phyloP scores from a whole-genome alignment of 2,797 vertebrate species.

The Rhinoraja longicauda region DNA sequence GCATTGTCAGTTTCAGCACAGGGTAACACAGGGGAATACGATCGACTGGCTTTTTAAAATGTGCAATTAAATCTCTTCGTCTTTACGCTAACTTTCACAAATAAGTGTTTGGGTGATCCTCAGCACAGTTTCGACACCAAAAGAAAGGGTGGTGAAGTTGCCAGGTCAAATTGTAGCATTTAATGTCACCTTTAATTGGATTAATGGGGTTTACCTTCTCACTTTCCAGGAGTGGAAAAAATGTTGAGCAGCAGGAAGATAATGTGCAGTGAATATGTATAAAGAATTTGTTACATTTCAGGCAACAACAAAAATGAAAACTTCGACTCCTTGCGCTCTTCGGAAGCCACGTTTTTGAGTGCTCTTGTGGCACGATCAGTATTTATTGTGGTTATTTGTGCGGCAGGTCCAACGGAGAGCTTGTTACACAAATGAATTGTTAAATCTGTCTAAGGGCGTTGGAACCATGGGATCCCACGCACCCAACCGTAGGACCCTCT shows the following conservation, averaged over 20 bases:
- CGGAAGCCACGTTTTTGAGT: background rate
- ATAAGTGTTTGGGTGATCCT: too few relatives aligned
- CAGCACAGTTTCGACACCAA: too few relatives aligned
- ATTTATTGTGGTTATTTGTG: background rate
- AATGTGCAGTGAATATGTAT: background rate
- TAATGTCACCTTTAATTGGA: background rate
- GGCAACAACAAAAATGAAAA: background rate
- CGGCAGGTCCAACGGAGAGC: background rate
- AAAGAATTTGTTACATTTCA: background rate
- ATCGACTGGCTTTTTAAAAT: too few relatives aligned
- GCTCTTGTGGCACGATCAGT: too few relatives aligned
- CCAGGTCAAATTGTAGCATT: background rate
- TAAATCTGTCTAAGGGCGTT: background rate
- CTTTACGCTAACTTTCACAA: too few relatives aligned
- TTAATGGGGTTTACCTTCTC: background rate
- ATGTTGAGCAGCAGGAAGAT: background rate
- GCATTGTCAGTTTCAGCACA: too few relatives aligned
- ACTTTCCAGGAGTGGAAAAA: background rate
- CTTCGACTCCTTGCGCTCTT: background rate
- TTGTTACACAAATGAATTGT: background rate
- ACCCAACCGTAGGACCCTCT: background rate
- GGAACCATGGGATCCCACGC: background rate
- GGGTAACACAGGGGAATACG: too few relatives aligned
- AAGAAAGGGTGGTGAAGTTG: too few relatives aligned
- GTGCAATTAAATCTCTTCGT: too few relatives aligned